phyloP scores from a whole-genome alignment of 2,888 invertebrate species.

The Drepanosiphum platanoidis region DNA sequence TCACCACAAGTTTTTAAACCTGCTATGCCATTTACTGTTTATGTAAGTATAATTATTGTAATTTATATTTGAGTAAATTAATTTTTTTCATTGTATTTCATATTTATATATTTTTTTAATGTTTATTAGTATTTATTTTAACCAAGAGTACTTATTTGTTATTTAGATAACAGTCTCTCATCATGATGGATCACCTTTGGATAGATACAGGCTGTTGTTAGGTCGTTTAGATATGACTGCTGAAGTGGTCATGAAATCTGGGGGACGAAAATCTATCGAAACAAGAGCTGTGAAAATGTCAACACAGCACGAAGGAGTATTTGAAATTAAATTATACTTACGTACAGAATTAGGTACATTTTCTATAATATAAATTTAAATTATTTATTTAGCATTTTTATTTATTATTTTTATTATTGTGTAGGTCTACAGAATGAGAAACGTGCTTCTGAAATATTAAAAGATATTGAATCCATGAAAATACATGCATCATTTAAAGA shows the following conservation, averaged over 20 bases:
- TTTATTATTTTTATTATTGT: conserved; percentile 28
- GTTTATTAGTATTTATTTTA: too few species aligned
- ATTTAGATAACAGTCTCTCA: conserved; percentile 84
- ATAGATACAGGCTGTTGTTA: conserved; percentile 73
- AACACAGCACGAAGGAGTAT: conserved; percentile 76
- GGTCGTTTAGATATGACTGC: conserved; percentile 77
- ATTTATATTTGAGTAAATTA: background rate
- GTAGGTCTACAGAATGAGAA: conserved; percentile 70
- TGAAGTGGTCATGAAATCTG: conserved; percentile 72
- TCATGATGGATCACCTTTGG: conserved; percentile 87
- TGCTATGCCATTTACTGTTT: conserved; percentile 87
- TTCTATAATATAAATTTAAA: background rate
- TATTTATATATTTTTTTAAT: conserved; percentile 12
- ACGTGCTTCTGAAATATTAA: conserved; percentile 73
- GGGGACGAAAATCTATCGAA: conserved; percentile 75
- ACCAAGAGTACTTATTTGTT: conserved; percentile 64
- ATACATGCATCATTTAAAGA: conserved; percentile 78
- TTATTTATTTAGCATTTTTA: background rate
- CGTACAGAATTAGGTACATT: conserved; percentile 72
- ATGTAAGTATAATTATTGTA: conserved; percentile 72
- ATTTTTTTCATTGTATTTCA: background rate
- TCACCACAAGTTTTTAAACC: conserved; percentile 95
- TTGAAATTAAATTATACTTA: conserved; percentile 84
- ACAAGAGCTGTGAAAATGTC: conserved; percentile 74
- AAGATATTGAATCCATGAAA: conserved; percentile 75